Evolutionary conservation across 2,113 vertebrate genomes (phyloP).

Genomic region (Ptyas mucosa): DNA sequence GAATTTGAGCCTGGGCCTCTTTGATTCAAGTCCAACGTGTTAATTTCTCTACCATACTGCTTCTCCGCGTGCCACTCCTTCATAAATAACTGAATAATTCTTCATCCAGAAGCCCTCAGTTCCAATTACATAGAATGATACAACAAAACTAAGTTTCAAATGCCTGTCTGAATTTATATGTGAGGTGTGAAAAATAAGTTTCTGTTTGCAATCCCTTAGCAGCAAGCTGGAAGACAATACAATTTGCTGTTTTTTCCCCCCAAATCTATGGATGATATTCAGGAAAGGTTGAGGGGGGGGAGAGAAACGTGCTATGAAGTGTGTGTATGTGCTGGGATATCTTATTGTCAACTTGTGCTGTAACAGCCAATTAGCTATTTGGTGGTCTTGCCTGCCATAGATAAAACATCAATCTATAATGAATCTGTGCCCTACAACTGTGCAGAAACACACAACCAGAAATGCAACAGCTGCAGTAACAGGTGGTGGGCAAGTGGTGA

Average conservation of each 20-base stretch:
- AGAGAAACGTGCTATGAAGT: neutral
- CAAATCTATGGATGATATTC: neutral
- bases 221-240: constrained; percentile 37
- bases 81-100: constrained; percentile 1
- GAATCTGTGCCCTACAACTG: neutral
- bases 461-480: constrained; percentile 9
- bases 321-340: neutral
- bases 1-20: neutral
- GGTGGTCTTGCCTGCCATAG: neutral
- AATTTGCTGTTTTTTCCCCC: neutral
- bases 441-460: neutral
- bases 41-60: constrained; percentile 22
- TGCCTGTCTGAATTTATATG: constrained; percentile 9
- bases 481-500: constrained; percentile 3
- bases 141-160: constrained; percentile 7
- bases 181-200: constrained; percentile 19
- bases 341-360: constrained; percentile 8
- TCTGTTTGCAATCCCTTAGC: constrained; percentile 20
- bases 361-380: neutral
- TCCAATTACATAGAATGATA: constrained; percentile 34
- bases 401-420: neutral
- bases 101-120: neutral
- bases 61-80: neutral
- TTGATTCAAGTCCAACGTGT: neutral
- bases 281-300: neutral